phyloP scores from a whole-genome alignment of 2,113 vertebrate species.

The Cygnus buccinator region DNA sequence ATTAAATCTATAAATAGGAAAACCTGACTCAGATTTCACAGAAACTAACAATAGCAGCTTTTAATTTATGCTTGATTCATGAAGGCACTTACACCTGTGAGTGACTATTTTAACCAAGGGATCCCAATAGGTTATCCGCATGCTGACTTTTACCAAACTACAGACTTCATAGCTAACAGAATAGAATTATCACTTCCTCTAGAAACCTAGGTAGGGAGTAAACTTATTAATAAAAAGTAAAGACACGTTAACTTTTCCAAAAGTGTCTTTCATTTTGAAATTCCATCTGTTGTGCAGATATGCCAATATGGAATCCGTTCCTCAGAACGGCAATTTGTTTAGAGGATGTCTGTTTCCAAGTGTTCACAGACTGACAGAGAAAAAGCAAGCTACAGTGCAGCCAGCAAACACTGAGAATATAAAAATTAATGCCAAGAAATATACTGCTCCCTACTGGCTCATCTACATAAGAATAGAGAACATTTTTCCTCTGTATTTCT shows the following conservation, averaged over 20 bases:
- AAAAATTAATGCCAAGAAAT: constrained; percentile 66
- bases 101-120: background rate
- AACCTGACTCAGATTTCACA: background rate
- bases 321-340: constrained; percentile 67
- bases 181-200: background rate
- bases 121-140: background rate
- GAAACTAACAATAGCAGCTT: background rate
- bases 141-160: background rate
- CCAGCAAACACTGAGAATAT: constrained; percentile 39
- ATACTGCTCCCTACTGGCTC: constrained; percentile 71
- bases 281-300: constrained; percentile 64
- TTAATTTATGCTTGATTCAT: background rate
- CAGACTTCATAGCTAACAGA: background rate
- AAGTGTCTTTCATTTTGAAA: constrained; percentile 1
- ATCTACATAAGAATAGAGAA: background rate
- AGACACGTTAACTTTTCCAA: background rate
- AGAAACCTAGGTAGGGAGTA: background rate
- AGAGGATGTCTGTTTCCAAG: constrained; percentile 65
- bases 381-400: constrained; percentile 18
- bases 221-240: background rate
- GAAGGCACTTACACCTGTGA: background rate
- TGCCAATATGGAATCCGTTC: constrained; percentile 56
- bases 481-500: background rate
- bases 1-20: background rate
- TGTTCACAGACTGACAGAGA: constrained; percentile 32